Base-by-base conservation (phyloP, 2,113 vertebrate species). In the Carassius gibelio region DNA sequence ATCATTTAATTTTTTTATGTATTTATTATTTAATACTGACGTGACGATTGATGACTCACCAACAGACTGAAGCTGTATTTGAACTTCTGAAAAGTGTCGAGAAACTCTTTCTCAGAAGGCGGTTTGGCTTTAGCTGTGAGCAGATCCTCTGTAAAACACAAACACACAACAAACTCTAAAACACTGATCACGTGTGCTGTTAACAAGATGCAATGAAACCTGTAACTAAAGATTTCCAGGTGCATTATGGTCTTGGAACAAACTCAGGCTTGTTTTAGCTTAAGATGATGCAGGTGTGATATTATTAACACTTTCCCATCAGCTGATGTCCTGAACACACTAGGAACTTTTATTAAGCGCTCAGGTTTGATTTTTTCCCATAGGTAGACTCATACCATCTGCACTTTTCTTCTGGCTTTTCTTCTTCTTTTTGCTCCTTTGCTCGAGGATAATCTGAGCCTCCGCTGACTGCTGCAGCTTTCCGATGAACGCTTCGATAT, bases 31-130 rank as follows among this genome's bases (percentile, higher is more conserved):
- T 42, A 42, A 74, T 45, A 13, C 1, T 48, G 19, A 7, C 71
- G 34, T 42, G 0, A 71, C 21, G 4, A 75, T 23, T 68, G 21
- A 74, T 50, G 38, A 90, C 96, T 91, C 90, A 98, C 97, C 96
- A 98, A 88, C 15, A 98, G 91, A 83, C 95, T 94, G 91, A 98
- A 96, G 93, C 94, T 94, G 66, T 98, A 97, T 88, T 96, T 98
- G 82, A 97, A 96, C 87, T 98, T 98, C 92, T 95, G 95, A 83
- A 96, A 95, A 87, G 95, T 91, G 1, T 96, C 93, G 0, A 91
- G 61, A 85, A 96, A 98, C 79, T 97, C 96, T 5, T 93, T 95
- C 81, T 95, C 93, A 3, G 91, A 86, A 1, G 97, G 97, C 0
- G 95, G 94, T 15, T 92, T 93, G 57, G 97, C 95, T 77, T 94